Evolutionary conservation across 2,888 invertebrate species (phyloP), one percentile per base, ranked within the genome.

Genomic region (Ormyrus nitidulus): DNA sequence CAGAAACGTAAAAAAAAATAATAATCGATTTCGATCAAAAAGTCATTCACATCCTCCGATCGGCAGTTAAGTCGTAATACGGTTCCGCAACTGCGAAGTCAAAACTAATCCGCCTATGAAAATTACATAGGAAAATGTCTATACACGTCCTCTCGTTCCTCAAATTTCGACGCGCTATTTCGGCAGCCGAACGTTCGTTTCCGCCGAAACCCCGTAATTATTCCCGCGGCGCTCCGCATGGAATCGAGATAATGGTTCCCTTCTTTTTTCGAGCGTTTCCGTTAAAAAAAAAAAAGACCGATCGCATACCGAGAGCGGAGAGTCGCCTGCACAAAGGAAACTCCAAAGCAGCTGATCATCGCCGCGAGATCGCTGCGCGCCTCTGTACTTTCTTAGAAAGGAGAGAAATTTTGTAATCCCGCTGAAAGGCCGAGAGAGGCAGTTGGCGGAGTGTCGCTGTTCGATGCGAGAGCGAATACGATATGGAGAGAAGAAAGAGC

Each of bases 151-250:
- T 34, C 19, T 13, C 34, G 34, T 34, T 34, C 34, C 64, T 46
- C 11, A 7, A 64, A 58, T 46, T 54, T 46, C 10, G 13, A n/a
- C 34, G 10, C n/a, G 56, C 56, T 9, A 53, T 62, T 61, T 62
- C 61, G 71, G 44, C 56, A 61, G 34, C 11, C 64, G 69, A 77
- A 59, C 46, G 48, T 62, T 49, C 72, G 53, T 61, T 81, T 72
- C 68, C 76, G 74, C n/a, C 69, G 64, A 82, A 84, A 80, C 83
- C 77, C 82, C 82, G 72, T 84, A 86, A 87, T 87, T 87, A 86
- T 87, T 85, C 68, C 86, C 83, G 85, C 80, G 61, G 85, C 75
- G 80, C 77, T 74, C 82, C 59, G 49, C 72, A 66, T 58, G 75
- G 61, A 74, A 65, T 65, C 76, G 19, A 69, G 77, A 79, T 79